Percentiles rank a stretch among this genome's conserved stretches.
These are phyloP conservation scores for Therioaphis trifolii DNA, from an alignment of 2,888 invertebrate genomes.

Conservation along the genomic window DNA sequence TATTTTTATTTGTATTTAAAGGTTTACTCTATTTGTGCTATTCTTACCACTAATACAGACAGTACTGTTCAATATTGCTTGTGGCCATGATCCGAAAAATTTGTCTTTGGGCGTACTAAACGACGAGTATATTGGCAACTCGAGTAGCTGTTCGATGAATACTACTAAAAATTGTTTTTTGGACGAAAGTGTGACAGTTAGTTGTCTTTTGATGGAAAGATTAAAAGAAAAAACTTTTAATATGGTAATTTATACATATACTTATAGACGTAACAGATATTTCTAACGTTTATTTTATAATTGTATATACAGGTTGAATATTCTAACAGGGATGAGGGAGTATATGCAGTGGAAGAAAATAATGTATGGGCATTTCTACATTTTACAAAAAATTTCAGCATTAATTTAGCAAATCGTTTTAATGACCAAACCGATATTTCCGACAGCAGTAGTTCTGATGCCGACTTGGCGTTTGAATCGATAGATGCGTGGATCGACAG, in stretches of 20 bases:
- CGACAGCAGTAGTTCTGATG: constrained; percentile 38
- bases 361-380: constrained; percentile 66
- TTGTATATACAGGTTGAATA: constrained; percentile 66
- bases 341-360: constrained; percentile 64
- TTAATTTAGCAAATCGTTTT: constrained; percentile 65
- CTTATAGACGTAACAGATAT: too few species aligned
- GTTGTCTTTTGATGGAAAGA: constrained; percentile 66
- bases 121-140: constrained; percentile 67
- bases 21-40: constrained; percentile 70
- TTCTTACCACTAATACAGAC: constrained; percentile 70
- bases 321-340: constrained; percentile 64
- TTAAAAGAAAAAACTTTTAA: constrained; percentile 65
- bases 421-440: constrained; percentile 59
- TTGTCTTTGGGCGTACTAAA: constrained; percentile 70
- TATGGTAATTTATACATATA: constrained; percentile 63
- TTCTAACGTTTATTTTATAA: too few species aligned
- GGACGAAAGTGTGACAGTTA: constrained; percentile 65
- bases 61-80: constrained; percentile 70
- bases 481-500: constrained; percentile 67
- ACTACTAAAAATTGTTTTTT: constrained; percentile 60
- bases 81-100: constrained; percentile 68
- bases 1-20: constrained; percentile 62
- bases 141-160: constrained; percentile 64
- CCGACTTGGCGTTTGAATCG: constrained; percentile 62
- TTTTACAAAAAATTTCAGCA: constrained; percentile 66